Evolutionary conservation across 2,888 invertebrate species (phyloP).

Genomic region (Caradrina clavipalpis): DNA sequence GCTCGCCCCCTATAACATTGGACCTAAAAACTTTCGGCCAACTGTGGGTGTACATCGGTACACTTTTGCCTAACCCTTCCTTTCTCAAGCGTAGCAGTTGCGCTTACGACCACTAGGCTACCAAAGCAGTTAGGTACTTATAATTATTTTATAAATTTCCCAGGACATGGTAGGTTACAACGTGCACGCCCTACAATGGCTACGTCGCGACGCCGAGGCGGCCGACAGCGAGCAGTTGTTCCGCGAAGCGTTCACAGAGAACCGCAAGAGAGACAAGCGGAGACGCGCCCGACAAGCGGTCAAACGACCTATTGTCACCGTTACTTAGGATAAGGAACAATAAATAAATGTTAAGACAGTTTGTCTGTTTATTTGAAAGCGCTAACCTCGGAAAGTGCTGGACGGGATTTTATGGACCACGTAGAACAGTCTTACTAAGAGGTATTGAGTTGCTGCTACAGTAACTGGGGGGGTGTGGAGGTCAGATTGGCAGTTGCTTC

Average conservation of each 20-base stretch:
- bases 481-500: too few species aligned
- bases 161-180: slow-evolving; percentile 97
- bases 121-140: too few species aligned
- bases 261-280: slow-evolving; percentile 92
- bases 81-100: too few species aligned
- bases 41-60: too few species aligned
- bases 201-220: slow-evolving; percentile 94
- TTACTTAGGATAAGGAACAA: slow-evolving; percentile 72
- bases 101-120: too few species aligned
- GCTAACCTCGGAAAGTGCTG: background rate
- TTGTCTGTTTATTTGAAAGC: background rate
- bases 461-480: too few species aligned
- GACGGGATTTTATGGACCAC: background rate
- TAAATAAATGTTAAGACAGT: slow-evolving; percentile 29
- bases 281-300: slow-evolving; percentile 91
- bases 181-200: slow-evolving; percentile 94
- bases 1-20: too few species aligned
- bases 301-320: slow-evolving; percentile 90
- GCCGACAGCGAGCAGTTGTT: slow-evolving; percentile 94
- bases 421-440: background rate
- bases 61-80: too few species aligned
- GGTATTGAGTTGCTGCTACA: too few species aligned
- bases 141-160: background rate
- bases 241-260: slow-evolving; percentile 93
- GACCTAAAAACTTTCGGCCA: too few species aligned